phyloP scores from a whole-genome alignment of 2,113 vertebrate genomes.

The Syngnathoides biaculeatus region DNA sequence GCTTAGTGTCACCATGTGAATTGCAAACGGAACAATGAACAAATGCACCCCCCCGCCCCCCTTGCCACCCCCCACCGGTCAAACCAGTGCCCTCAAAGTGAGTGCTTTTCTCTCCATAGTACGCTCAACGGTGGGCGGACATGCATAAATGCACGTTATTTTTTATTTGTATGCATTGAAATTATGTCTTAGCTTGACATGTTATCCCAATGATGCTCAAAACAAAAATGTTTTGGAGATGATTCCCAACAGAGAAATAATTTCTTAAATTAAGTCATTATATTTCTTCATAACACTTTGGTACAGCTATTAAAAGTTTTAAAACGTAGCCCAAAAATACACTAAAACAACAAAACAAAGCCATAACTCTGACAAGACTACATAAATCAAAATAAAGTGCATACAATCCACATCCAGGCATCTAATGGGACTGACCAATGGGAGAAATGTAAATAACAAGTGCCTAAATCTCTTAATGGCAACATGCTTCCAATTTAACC shows the following conservation, averaged over 20 bases:
- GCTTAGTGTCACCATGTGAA: slow-evolving; percentile 44
- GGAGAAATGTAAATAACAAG: not conserved
- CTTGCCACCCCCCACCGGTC: not conserved
- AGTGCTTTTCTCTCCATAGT: slow-evolving; percentile 28
- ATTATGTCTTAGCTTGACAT: slow-evolving; percentile 9
- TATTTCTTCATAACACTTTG: not conserved
- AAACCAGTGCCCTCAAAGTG: slow-evolving; percentile 34
- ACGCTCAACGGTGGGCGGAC: slow-evolving; percentile 17
- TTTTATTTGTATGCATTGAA: slow-evolving; percentile 18
- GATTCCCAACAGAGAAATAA: not conserved
- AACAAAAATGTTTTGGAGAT: not conserved
- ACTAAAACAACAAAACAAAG: not conserved
- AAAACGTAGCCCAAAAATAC: not conserved
- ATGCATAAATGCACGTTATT: slow-evolving; percentile 17
- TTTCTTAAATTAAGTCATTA: not conserved
- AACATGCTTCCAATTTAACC: no score
- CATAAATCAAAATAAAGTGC: not conserved
- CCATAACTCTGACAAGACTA: not conserved
- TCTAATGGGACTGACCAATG: not conserved
- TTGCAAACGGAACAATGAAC: slow-evolving; percentile 43
- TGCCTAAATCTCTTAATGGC: not conserved
- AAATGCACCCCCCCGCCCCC: slow-evolving; percentile 16
- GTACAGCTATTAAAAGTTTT: not conserved
- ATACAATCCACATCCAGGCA: not conserved
- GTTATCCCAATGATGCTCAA: slow-evolving; percentile 1